Base-by-base conservation (phyloP, 2,888 invertebrate genomes). In the Limnephilus marmoratus region DNA sequence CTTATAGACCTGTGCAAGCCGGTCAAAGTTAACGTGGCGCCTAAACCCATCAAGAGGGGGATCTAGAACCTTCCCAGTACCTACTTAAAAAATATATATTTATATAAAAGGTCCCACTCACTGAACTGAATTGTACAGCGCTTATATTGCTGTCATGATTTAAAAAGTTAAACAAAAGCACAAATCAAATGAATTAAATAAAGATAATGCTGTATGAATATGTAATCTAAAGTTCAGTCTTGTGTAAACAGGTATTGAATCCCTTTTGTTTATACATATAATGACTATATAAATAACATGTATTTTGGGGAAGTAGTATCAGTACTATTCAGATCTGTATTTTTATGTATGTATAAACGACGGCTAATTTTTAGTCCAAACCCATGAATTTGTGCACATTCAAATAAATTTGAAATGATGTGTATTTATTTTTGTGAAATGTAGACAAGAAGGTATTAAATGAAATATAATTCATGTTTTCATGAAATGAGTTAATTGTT, bases 31-130 rank as follows among this genome's bases (percentile, higher is more conserved):
- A 97, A 98, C 81, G 98, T 99, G 92, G 97, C 98, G 4, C 99
- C 99, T 0, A 99, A 98, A 95, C 98, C 98, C 2, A 98, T 98
- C 90, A 98, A 98, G 94, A 97, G 98, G 93, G 98, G 98, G 85
- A 97, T 98, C 94, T 97, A 95, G 96, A 90, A 82, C 68, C 68
- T 68, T 68, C 68, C 53, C 7, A 68, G 24, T 68, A 24, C 18
- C 18, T n/a, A 68, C 18, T 68, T 68, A 7, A 68, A n/a, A 68
- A 68, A 68, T 5, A 18, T 18, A 53, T 49, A 15, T 15, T 3
- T 15, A 4, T 15, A 53, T 53, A 7, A 53, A 53, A 53, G 24
- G 49, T 0, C 49, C 49, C 49, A 49, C 3, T 13, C 49, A 49
- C 15, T 49, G 15, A 49, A 49, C 49, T 49, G 49, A 49, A 49